These are phyloP conservation scores for Passer domesticus DNA, from an alignment of 2,113 vertebrate genomes.

Conservation along the genomic window DNA sequence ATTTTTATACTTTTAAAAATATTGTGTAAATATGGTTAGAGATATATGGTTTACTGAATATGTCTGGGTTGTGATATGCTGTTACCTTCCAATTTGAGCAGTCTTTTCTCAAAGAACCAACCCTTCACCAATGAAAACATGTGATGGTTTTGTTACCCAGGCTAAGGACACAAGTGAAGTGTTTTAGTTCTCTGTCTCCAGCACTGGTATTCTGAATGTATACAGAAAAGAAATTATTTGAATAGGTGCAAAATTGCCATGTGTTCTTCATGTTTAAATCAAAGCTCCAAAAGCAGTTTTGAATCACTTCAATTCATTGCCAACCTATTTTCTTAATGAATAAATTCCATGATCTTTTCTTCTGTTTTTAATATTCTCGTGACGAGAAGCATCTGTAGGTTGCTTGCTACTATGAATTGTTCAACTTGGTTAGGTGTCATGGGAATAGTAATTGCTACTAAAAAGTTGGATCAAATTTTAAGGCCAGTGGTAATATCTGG, in stretches of 20 bases:
- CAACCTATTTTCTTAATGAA: conserved; percentile 37
- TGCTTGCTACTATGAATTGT: conserved; percentile 52
- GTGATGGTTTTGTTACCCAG: neutral
- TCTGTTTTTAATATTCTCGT: conserved; percentile 30
- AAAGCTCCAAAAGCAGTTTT: neutral
- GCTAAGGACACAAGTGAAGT: neutral
- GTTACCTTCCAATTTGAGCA: neutral
- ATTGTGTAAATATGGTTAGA: accelerated
- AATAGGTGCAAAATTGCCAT: neutral
- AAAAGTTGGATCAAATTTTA: conserved; percentile 59
- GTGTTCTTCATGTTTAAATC: neutral
- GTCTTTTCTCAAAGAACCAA: neutral
- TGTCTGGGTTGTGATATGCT: neutral
- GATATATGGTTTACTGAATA: neutral
- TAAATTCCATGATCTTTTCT: conserved; percentile 42
- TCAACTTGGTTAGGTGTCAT: conserved; percentile 23
- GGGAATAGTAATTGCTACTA: conserved; percentile 64
- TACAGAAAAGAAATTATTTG: neutral
- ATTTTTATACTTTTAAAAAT: neutral
- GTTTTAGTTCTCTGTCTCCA: neutral
- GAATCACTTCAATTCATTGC: neutral
- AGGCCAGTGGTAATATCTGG: conserved; percentile 55
- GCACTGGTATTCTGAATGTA: neutral
- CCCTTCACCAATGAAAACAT: neutral
- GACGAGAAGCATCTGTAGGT: conserved; percentile 65